Percentiles rank a stretch among this genome's conserved stretches.
Evolutionary conservation across 2,113 vertebrate species (phyloP).

Genomic region (Centropristis striata): DNA sequence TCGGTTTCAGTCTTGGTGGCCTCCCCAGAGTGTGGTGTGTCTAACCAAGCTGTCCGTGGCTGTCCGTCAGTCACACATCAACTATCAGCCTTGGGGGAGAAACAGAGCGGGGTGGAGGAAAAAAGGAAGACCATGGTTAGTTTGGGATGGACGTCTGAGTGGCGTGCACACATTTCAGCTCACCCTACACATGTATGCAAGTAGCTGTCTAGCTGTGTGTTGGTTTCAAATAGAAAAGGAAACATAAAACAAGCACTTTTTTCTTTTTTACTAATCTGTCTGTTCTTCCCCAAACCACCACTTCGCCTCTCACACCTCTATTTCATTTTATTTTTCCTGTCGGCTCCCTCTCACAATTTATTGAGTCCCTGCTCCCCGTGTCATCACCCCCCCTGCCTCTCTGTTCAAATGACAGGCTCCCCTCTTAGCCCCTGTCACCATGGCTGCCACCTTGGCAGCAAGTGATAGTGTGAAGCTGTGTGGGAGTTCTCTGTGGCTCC

Average conservation of each 20-base stretch:
- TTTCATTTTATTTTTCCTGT: conserved; percentile 49
- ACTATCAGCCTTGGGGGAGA: conserved; percentile 62
- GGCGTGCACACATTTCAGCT: conserved; percentile 14
- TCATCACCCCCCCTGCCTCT: conserved; percentile 44
- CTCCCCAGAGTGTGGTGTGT: conserved; percentile 76
- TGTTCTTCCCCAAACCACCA: conserved; percentile 14
- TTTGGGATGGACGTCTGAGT: conserved; percentile 21
- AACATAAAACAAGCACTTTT: conserved; percentile 9
- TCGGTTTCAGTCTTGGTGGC: conserved; percentile 56
- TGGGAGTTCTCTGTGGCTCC: conserved; percentile 58
- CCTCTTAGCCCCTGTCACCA: conserved; percentile 76
- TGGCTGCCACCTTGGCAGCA: conserved; percentile 70
- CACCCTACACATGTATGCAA: background rate
- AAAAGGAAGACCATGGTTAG: conserved; percentile 16
- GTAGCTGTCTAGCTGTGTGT: background rate
- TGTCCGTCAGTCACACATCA: conserved; percentile 81
- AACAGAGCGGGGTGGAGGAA: conserved; percentile 40
- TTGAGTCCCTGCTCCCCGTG: conserved; percentile 48
- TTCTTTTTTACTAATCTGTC: conserved; percentile 24
- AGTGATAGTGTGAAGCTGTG: conserved; percentile 58
- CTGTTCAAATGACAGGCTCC: conserved; percentile 73
- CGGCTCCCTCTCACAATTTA: conserved; percentile 48
- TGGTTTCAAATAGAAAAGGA: background rate
- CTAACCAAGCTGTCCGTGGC: conserved; percentile 76
- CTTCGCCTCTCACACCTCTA: conserved; percentile 14